Conservation (phyloP, 2,113 vertebrate species). For the Misgurnus anguillicaudatus region DNA sequence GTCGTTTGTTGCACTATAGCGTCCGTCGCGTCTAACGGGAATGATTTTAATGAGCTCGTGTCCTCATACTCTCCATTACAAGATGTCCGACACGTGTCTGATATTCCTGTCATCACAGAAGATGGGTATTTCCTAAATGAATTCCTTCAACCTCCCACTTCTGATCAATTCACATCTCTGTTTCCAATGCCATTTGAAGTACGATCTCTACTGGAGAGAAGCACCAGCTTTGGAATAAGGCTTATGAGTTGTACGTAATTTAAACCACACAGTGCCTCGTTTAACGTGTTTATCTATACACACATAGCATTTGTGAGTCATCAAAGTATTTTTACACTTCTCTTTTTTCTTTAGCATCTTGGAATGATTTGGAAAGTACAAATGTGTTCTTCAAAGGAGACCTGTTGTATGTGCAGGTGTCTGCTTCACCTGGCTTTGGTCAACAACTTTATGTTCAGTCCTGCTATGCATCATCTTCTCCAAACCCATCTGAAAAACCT, state of each 20-base stretch:
- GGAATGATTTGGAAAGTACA: slow-evolving; percentile 52
- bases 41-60: neutral
- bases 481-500: slow-evolving; percentile 51
- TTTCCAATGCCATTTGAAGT: neutral
- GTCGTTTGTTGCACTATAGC: neutral
- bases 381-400: slow-evolving; percentile 61
- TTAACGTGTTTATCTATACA: too few relatives aligned
- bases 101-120: neutral
- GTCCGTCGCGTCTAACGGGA: neutral
- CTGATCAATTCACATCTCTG: neutral
- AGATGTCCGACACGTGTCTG: slow-evolving; percentile 8
- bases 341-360: slow-evolving; percentile 56
- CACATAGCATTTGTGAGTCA: neutral
- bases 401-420: slow-evolving; percentile 61
- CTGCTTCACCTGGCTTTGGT: slow-evolving; percentile 29
- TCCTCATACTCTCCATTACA: neutral
- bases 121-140: neutral
- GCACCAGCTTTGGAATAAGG: slow-evolving; percentile 48
- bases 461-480: slow-evolving; percentile 60
- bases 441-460: slow-evolving; percentile 66
- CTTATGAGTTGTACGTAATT: slow-evolving; percentile 64
- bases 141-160: neutral
- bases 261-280: neutral
- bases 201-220: neutral
- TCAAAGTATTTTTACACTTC: neutral